Conservation (phyloP, 2,888 invertebrate species). For the Podotricha telesiphe region DNA sequence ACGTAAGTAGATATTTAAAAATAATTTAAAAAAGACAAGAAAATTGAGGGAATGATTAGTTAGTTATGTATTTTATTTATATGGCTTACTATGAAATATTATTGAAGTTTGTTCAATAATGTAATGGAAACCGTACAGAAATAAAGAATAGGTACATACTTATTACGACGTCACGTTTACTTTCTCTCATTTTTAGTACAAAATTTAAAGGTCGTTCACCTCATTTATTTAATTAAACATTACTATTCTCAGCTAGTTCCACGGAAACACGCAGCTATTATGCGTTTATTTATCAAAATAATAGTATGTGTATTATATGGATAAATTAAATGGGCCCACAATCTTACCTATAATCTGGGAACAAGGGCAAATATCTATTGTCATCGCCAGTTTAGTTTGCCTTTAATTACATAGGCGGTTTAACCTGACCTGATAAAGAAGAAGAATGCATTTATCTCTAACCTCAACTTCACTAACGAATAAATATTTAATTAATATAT, state of each 20-base stretch:
- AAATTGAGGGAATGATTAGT: too few species aligned
- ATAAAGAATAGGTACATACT: not conserved
- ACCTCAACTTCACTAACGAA: constrained; percentile 63
- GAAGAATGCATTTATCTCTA: constrained; percentile 61
- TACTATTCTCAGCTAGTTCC: constrained; percentile 30
- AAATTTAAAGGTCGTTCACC: constrained; percentile 27
- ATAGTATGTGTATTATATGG: constrained; percentile 37
- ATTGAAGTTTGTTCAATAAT: too few species aligned
- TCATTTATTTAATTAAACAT: constrained; percentile 39
- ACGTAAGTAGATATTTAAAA: too few species aligned
- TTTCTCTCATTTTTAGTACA: not conserved
- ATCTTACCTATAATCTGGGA: constrained; percentile 50
- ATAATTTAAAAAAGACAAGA: too few species aligned
- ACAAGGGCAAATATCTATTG: constrained; percentile 63
- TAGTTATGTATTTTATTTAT: too few species aligned
- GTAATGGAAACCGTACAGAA: not conserved
- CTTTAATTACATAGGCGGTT: constrained; percentile 65
- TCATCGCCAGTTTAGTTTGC: constrained; percentile 63
- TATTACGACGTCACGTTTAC: not conserved
- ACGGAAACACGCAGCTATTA: constrained; percentile 39
- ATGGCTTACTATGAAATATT: too few species aligned
- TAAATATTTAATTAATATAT: constrained; percentile 55
- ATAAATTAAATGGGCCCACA: constrained; percentile 48
- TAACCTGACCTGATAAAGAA: constrained; percentile 64
- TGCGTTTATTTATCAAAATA: constrained; percentile 32